These are phyloP conservation scores for Mesitornis unicolor DNA, from an alignment of 2,113 vertebrate genomes.

Conservation along the genomic window DNA sequence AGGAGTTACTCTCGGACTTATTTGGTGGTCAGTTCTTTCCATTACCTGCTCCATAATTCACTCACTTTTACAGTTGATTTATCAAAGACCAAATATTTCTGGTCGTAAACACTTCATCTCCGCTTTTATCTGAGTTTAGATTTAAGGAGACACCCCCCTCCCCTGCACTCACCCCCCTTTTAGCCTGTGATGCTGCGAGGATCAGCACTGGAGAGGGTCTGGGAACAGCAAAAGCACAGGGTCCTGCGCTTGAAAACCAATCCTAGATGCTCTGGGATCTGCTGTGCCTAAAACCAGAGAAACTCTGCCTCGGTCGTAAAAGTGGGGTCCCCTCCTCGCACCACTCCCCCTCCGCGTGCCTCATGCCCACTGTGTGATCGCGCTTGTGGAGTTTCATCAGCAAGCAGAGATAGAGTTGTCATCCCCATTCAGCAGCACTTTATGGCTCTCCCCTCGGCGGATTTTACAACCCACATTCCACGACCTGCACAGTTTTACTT, in stretches of 20 bases:
- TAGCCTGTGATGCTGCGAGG: background rate
- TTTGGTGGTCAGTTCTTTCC: conserved; percentile 12
- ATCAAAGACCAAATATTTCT: conserved; percentile 68
- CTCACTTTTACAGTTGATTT: conserved; percentile 58
- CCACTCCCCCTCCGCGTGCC: too few species aligned
- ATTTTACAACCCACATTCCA: conserved; percentile 71
- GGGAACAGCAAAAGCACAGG: background rate
- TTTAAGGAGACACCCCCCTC: background rate
- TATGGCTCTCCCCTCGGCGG: conserved; percentile 52
- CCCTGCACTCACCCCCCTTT: background rate
- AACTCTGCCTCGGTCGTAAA: background rate
- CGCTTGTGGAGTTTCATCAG: conserved; percentile 16
- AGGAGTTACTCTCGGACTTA: background rate
- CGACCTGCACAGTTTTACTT: conserved; percentile 50
- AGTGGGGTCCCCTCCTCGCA: background rate
- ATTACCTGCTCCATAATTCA: conserved; percentile 60
- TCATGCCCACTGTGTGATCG: background rate
- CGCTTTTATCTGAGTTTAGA: conserved; percentile 59
- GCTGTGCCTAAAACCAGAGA: background rate
- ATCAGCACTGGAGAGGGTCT: background rate
- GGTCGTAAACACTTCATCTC: conserved; percentile 62
- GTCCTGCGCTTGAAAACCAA: background rate
- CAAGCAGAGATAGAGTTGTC: conserved; percentile 21
- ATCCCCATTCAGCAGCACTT: conserved; percentile 62
- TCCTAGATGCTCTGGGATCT: background rate